Evolutionary conservation across 2,797 vertebrate species (phyloP).

Genomic region (Odontamblyopus lacepedii): DNA sequence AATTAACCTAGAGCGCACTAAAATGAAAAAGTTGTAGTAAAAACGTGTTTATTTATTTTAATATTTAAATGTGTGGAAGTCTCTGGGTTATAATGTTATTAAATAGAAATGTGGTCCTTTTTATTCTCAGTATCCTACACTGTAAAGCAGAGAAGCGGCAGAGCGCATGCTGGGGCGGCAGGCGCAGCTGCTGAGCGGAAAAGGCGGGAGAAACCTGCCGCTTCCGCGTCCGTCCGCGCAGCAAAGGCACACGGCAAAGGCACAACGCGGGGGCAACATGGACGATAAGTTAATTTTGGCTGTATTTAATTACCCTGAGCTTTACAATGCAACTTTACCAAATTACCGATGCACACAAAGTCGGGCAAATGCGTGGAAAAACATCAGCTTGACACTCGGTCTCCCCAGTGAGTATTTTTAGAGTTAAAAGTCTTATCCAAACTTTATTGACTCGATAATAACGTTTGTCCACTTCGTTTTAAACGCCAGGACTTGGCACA

Average conservation of each 20-base stretch:
- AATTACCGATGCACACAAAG: slow-evolving; percentile 74
- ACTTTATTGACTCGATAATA: slow-evolving; percentile 48
- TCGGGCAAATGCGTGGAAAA: slow-evolving; percentile 67
- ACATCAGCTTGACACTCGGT: slow-evolving; percentile 59
- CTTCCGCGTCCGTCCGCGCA: slow-evolving; percentile 64
- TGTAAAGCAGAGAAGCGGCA: slow-evolving; percentile 26
- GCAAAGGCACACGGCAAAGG: slow-evolving; percentile 41
- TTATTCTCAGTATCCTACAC: too few relatives aligned
- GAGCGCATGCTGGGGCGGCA: slow-evolving; percentile 43
- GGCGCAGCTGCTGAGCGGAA: slow-evolving; percentile 68
- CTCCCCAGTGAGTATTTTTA: slow-evolving; percentile 68
- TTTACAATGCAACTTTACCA: slow-evolving; percentile 70
- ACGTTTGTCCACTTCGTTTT: slow-evolving; percentile 3
- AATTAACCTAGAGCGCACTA: too few relatives aligned
- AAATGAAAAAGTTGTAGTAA: too few relatives aligned
- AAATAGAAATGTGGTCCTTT: slow-evolving; percentile 32
- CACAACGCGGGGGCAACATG: slow-evolving; percentile 61
- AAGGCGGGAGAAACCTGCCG: slow-evolving; percentile 73
- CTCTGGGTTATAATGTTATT: neutral
- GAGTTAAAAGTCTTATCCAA: slow-evolving; percentile 38
- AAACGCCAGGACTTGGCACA: neutral
- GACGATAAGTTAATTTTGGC: slow-evolving; percentile 76
- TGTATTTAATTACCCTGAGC: slow-evolving; percentile 72
- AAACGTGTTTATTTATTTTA: too few relatives aligned
- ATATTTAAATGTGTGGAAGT: neutral